phyloP scores from a whole-genome alignment of 2,888 invertebrate genomes.

The Plagiodera versicolora region DNA sequence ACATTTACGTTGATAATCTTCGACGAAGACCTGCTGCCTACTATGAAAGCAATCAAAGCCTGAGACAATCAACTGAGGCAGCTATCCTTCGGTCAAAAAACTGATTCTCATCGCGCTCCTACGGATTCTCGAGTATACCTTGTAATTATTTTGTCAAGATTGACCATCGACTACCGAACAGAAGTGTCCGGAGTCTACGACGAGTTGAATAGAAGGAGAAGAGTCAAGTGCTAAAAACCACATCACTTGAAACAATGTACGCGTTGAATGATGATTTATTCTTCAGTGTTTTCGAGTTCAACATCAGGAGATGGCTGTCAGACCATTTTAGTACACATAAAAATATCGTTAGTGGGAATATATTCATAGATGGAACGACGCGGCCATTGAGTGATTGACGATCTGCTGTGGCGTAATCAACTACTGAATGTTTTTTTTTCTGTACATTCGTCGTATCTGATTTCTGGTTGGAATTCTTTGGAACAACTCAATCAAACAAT shows the following conservation, averaged over 20 bases:
- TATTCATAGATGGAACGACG: not conserved
- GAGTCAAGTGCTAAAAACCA: not conserved
- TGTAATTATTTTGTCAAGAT: not conserved
- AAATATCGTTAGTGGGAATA: not conserved
- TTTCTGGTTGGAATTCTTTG: too few species aligned
- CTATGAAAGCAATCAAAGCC: too few species aligned
- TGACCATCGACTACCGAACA: not conserved
- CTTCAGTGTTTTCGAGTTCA: not conserved
- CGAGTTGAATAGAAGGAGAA: not conserved
- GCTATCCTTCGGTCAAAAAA: too few species aligned
- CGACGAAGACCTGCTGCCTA: too few species aligned
- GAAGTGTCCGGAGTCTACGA: not conserved
- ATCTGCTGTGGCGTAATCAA: too few species aligned
- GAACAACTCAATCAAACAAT: too few species aligned
- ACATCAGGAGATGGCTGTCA: not conserved
- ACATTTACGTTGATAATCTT: too few species aligned
- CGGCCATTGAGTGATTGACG: not conserved
- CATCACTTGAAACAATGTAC: not conserved
- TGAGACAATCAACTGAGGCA: too few species aligned
- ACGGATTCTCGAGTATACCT: not conserved
- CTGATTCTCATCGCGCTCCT: too few species aligned
- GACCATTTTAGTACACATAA: not conserved
- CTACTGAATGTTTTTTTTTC: too few species aligned
- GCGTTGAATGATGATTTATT: not conserved
- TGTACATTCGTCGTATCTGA: too few species aligned